Evolutionary conservation across 1,140 invertebrate species (phyloP).

Genomic region (Rhopalosiphum maidis): DNA sequence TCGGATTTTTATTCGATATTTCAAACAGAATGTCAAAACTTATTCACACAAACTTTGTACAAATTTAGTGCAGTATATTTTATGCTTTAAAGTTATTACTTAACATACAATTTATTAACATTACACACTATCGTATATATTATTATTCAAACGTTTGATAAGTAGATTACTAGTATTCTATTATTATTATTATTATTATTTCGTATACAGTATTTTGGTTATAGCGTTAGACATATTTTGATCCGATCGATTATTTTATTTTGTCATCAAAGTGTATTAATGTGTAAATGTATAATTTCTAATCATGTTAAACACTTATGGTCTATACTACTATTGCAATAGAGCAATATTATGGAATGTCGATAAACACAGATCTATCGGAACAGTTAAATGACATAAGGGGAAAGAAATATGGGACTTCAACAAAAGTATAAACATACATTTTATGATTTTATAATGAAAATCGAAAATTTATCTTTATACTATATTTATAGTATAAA

Average conservation of each 20-base stretch:
- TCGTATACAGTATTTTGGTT: not conserved
- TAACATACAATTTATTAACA: not conserved
- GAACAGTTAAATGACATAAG: not conserved
- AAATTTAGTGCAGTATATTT: not conserved
- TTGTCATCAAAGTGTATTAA: not conserved
- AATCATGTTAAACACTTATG: not conserved
- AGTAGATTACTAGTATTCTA: not conserved
- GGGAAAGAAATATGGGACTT: not conserved
- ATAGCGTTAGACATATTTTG: not conserved
- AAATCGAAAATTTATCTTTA: no score
- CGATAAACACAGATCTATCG: not conserved
- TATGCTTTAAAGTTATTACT: not conserved
- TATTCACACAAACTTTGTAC: not conserved
- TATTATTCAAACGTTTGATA: not conserved
- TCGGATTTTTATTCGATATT: not conserved
- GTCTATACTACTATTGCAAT: no score
- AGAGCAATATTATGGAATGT: not conserved
- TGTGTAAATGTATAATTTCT: not conserved
- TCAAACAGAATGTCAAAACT: not conserved
- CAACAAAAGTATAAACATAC: not conserved
- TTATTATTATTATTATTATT: no score
- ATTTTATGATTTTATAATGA: not conserved
- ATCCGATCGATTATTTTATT: not conserved
- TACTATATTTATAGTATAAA: no score
- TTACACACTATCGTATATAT: not conserved